Percentiles rank a stretch among this genome's conserved stretches.
These are phyloP conservation scores for Troilus luridus DNA, from an alignment of 2,888 invertebrate species.

Conservation along the genomic window DNA sequence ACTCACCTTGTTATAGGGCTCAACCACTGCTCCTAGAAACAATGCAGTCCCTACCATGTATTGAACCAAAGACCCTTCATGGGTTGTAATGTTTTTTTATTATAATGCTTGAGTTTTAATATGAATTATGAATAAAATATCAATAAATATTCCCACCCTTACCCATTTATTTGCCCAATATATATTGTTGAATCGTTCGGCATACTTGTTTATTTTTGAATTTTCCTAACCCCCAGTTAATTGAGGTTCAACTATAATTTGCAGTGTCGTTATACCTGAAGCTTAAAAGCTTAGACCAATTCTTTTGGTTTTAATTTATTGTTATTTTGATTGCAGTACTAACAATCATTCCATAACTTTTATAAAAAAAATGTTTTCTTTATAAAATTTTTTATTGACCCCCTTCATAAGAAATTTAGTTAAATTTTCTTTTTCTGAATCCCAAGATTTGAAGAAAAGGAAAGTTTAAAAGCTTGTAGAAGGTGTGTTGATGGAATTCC, in stretches of 20 bases:
- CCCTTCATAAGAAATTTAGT: not conserved
- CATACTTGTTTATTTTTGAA: no score
- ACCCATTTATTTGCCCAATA: no score
- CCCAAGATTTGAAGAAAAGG: not conserved
- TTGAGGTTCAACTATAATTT: conserved; percentile 1
- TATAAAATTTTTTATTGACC: not conserved
- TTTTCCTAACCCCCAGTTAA: not conserved
- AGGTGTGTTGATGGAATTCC: not conserved
- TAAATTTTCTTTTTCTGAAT: not conserved
- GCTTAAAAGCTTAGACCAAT: not conserved
- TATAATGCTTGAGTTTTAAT: no score
- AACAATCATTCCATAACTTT: not conserved
- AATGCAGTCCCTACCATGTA: no score
- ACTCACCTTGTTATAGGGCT: no score
- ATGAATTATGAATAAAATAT: no score
- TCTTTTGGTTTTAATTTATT: not conserved
- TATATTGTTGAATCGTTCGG: no score
- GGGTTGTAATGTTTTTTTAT: no score
- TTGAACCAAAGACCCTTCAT: no score
- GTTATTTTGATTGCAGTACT: not conserved
- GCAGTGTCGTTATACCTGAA: not conserved
- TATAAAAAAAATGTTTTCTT: not conserved
- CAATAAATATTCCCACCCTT: no score
- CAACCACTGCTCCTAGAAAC: no score
- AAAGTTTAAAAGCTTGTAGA: not conserved